Percentiles rank a stretch among this genome's conserved stretches.
Evolutionary conservation across 2,888 invertebrate species (phyloP).

Genomic region (Melitaea athalia): DNA sequence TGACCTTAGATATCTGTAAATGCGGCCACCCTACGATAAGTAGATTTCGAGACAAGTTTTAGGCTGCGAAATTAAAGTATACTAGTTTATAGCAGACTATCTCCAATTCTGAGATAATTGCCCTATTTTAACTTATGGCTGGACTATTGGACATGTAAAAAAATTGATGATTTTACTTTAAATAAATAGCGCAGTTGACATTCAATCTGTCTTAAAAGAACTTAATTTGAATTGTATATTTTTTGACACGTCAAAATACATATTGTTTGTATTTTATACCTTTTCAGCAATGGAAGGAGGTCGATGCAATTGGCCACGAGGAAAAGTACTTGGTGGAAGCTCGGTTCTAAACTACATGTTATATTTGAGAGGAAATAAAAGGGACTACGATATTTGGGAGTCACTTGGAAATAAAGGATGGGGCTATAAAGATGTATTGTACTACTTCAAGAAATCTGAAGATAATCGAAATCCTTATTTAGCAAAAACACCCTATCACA

Average conservation of each 20-base stretch:
- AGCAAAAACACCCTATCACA: slow-evolving; percentile 89
- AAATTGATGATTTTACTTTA: too few relatives aligned
- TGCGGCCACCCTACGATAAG: too few relatives aligned
- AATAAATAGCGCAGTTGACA: too few relatives aligned
- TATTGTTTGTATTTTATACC: slow-evolving; percentile 14
- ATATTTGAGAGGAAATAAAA: slow-evolving; percentile 93
- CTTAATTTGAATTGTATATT: not conserved
- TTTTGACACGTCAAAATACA: not conserved
- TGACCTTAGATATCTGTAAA: too few relatives aligned
- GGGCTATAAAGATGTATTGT: slow-evolving; percentile 89
- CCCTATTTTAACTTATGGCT: too few relatives aligned
- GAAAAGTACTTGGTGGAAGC: slow-evolving; percentile 95
- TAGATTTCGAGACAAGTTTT: too few relatives aligned
- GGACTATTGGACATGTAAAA: too few relatives aligned
- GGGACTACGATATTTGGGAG: slow-evolving; percentile 96
- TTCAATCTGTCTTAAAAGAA: too few relatives aligned
- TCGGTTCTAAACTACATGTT: slow-evolving; percentile 96
- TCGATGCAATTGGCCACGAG: slow-evolving; percentile 95
- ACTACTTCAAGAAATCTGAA: slow-evolving; percentile 95
- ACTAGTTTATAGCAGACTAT: too few relatives aligned
- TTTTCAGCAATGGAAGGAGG: slow-evolving; percentile 89
- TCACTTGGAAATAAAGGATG: slow-evolving; percentile 93
- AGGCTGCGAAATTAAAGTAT: too few relatives aligned
- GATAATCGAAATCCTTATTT: slow-evolving; percentile 94
- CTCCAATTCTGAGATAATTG: too few relatives aligned